A percentile compares a stretch with the other conserved stretches of the same genome.
Conservation (phyloP, 2,888 invertebrate genomes). For the Eilema depressum region DNA sequence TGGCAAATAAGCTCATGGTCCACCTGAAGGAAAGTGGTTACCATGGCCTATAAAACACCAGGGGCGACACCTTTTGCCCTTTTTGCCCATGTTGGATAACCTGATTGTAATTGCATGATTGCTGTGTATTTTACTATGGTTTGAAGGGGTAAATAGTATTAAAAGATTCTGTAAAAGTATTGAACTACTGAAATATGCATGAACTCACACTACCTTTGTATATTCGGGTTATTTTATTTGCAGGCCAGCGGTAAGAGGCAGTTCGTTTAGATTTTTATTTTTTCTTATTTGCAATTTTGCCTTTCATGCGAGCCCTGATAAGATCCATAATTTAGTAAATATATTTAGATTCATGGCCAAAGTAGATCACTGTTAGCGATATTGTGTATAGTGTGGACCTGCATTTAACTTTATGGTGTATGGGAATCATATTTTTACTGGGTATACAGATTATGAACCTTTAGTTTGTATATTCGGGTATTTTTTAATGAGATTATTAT, state of each 20-base stretch:
- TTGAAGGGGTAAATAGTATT: neutral
- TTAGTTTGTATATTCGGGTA: too few relatives aligned
- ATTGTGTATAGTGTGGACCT: neutral
- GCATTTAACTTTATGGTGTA: neutral
- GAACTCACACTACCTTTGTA: conserved; percentile 15
- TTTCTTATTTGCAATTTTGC: conserved; percentile 5
- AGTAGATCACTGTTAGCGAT: conserved; percentile 4
- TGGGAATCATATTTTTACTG: neutral
- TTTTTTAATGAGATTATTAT: too few relatives aligned
- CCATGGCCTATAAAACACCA: too few relatives aligned
- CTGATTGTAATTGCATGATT: neutral
- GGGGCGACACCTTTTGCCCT: too few relatives aligned
- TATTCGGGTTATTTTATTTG: conserved; percentile 17
- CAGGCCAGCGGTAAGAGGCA: neutral
- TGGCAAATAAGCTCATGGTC: too few relatives aligned
- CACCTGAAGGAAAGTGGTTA: too few relatives aligned
- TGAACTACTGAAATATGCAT: conserved; percentile 19
- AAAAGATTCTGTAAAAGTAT: conserved; percentile 11
- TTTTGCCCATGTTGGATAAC: too few relatives aligned
- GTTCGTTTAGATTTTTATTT: conserved; percentile 17
- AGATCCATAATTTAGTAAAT: conserved; percentile 1
- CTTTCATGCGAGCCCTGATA: neutral
- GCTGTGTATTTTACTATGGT: neutral
- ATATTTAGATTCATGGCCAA: conserved; percentile 1
- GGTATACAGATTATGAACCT: neutral